Evolutionary conservation across 2,797 vertebrate species (phyloP), one percentile per base, ranked within the genome.

Genomic region (Oophaga sylvatica): DNA sequence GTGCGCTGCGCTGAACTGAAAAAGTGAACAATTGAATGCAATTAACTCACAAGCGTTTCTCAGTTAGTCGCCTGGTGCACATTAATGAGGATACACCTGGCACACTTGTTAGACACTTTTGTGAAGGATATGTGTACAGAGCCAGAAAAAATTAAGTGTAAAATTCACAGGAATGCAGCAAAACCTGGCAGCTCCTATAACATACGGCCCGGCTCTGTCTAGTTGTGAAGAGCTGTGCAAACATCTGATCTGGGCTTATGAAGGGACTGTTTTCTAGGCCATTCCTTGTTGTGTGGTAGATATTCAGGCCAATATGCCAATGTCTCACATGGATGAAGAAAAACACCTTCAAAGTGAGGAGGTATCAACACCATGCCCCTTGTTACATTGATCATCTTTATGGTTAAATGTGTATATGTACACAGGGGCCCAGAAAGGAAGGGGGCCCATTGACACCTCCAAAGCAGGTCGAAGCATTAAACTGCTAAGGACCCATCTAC

Each of bases 101-200:
- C 75, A 77, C 75, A 53, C 75, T 77, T 77, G 75, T 77, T 56
- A 77, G 75, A 56, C 75, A 77, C 48, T 48, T 77, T 77, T 77
- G 75, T 77, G n/a, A 77, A 77, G 75, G 48, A 56, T 7, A 56
- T 77, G 45, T 77, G 75, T 77, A 77, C 75, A 77, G 45, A 77
- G 45, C 22, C 48, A 53, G 75, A 56, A 77, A 77, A n/a, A 48
- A 76, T 76, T 22, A 77, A 77, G 75, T 77, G 75, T 22, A 77
- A 77, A 53, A 77, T 22, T 77, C 45, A 16, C 12, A 77, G 75
- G 75, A 77, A 77, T 77, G 75, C 75, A 77, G 75, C 48, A 45
- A 75, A 48, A n/a, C 22, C 75, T 17, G 75, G 75, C 45, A 26
- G 45, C 53, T 77, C 75, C 45, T 56, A 56, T 56, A 29, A 56